Evolutionary conservation across 2,888 invertebrate species (phyloP).

Genomic region (Nymphalis c-album): DNA sequence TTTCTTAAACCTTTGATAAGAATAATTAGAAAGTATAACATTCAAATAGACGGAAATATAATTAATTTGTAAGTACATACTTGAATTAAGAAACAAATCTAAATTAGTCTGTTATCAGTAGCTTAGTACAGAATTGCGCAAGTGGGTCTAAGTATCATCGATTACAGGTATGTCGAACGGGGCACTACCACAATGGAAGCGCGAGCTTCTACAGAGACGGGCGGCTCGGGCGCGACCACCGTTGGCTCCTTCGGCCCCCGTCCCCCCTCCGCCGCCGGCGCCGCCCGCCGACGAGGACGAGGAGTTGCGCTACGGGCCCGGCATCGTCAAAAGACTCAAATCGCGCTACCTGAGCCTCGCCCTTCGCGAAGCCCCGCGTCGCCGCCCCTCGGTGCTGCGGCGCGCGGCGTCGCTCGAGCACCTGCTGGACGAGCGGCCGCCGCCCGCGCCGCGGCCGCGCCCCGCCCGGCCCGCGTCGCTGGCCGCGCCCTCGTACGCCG

Average conservation of each 20-base stretch:
- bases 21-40: not conserved
- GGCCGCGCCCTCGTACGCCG: conserved; percentile 52
- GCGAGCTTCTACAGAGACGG: conserved; percentile 89
- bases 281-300: conserved; percentile 76
- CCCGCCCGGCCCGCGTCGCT: conserved; percentile 59
- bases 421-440: conserved; percentile 85
- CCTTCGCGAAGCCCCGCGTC: conserved; percentile 86
- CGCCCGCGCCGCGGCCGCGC: conserved; percentile 55
- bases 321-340: conserved; percentile 93
- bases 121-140: not conserved
- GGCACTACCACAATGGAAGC: conserved; percentile 89
- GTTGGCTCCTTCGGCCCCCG: conserved; percentile 48
- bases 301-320: conserved; percentile 94
- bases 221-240: conserved; percentile 68
- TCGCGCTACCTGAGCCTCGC: conserved; percentile 93
- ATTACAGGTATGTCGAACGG: conserved; percentile 69
- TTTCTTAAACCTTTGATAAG: not conserved
- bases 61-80: too few species aligned
- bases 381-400: conserved; percentile 86
- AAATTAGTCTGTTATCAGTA: not conserved
- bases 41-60: not conserved
- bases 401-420: conserved; percentile 93
- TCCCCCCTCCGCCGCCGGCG: conserved; percentile 57
- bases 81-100: not conserved
- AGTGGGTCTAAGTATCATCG: too few species aligned